Evolutionary conservation across 1,140 invertebrate species (phyloP), one percentile per base, ranked within the genome.

Genomic region (Trichoplusia ni): DNA sequence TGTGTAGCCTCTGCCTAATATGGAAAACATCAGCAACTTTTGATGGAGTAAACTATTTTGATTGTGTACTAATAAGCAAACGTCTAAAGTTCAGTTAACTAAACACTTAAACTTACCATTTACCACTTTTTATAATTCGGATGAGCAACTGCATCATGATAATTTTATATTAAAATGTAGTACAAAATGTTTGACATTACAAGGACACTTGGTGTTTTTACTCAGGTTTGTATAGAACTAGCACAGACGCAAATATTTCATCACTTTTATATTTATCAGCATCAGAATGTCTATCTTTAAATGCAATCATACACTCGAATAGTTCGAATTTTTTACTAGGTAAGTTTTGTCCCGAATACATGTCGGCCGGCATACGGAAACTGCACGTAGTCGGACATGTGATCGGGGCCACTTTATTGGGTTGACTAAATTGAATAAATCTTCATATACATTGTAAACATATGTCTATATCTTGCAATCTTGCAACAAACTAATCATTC

Each of bases 141-240:
- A 29, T 60, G 56, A 60, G 56, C 56, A 60, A 60, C 56, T 31
- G 54, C 54, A 44, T 58, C 54, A 58, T 58, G 54, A 47, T 47
- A 60, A 46, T 60, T 60, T 60, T 60, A 58, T 58, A 58, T 44
- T 58, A 31, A 29, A 42, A 63, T 31, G 47, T 53, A 53, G 60
- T 63, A 63, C 60, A 63, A 63, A 63, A 63, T 66, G 56, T 60
- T 60, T 65, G 51, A 37, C 35, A 44, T 63, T 51, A 27, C 62
- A 59, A 72, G 49, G 58, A 59, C 69, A 65, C 51, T 31, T 58
- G 21, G 35, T 53, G 46, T 42, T 63, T 49, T 33, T 60, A 44
- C 19, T 65, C 66, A 56, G 63, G 44, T 67, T 73, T 69, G 63
- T 44, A 69, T 69, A 64, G 59, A 64, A 51, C 29, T 73, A 64